Conservation (phyloP, 2,888 invertebrate species). For the Scrobipalpa costella region DNA sequence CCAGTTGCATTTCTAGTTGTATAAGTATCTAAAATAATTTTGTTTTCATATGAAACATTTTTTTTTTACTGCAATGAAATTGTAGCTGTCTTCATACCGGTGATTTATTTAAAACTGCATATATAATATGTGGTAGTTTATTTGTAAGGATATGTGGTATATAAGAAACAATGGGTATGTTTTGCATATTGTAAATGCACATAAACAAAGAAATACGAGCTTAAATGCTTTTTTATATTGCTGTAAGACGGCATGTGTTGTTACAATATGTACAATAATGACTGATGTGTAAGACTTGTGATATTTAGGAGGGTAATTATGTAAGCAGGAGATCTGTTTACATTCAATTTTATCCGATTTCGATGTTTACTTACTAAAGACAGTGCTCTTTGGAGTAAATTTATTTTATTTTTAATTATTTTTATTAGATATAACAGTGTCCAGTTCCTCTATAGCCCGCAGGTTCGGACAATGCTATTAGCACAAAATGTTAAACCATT, state of each 20-base stretch:
- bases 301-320: slow-evolving; percentile 58
- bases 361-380: slow-evolving; percentile 24
- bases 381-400: slow-evolving; percentile 2
- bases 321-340: slow-evolving; percentile 35
- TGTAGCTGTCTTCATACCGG: slow-evolving; percentile 28
- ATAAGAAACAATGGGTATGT: slow-evolving; percentile 39
- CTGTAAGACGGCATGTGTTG: slow-evolving; percentile 14
- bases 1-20: slow-evolving; percentile 45
- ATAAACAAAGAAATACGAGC: slow-evolving; percentile 2
- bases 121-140: slow-evolving; percentile 27
- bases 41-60: slow-evolving; percentile 29
- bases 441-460: not conserved
- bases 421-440: not conserved
- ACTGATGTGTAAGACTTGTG: slow-evolving; percentile 73
- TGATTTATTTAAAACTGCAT: slow-evolving; percentile 27
- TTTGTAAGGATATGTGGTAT: slow-evolving; percentile 43
- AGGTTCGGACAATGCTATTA: slow-evolving; percentile 18
- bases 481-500: slow-evolving; percentile 17
- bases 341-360: slow-evolving; percentile 3
- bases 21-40: slow-evolving; percentile 36
- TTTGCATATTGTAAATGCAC: slow-evolving; percentile 44
- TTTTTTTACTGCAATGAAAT: slow-evolving; percentile 23
- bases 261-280: slow-evolving; percentile 46
- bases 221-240: slow-evolving; percentile 8
- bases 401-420: not conserved